Evolutionary conservation across 2,888 invertebrate species (phyloP), one percentile per base, ranked within the genome.

Genomic region (Diarsia rubi): DNA sequence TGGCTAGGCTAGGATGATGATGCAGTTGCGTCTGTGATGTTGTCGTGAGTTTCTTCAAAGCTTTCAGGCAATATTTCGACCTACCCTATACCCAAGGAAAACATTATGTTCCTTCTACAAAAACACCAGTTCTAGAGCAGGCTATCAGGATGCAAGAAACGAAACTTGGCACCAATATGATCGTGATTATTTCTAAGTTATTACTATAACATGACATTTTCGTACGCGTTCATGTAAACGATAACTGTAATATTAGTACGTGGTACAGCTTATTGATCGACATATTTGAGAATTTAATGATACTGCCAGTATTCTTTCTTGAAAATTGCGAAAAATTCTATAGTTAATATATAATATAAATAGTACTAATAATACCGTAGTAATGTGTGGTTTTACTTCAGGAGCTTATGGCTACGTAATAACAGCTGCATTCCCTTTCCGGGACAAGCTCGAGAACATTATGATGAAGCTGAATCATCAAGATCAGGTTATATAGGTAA

Each of bases 171-270:
- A 73, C 75, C 60, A 66, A 54, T 82, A 71, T 73, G 75, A 77
- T 68, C 67, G 77, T 82, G 75, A 86, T 88, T 81, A 86, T 87
- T 75, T 81, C 52, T 45, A 78, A 87, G 65, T 82, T 87, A 86
- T 82, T 66, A 73, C 86, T 27, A 68, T 63, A 63, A 47, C 67
- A 73, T 62, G 78, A 67, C 68, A 78, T 71, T 83, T 83, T 72
- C 65, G 65, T 72, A 59, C 82, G 47, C 59, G 65, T 71, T 75
- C 72, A 70, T 78, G 68, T 82, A 79, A 79, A 79, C 71, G 73
- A 76, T 86, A 83, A 86, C 83, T 72, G 78, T 85, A 82, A 82
- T 60, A 62, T 63, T 65, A 59, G 65, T 66, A 83, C 86, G 84
- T 86, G 74, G 72, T 62, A 63, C 62, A 12, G 78, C 45, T 70